Percentiles rank a stretch among this genome's conserved stretches.
These are phyloP conservation scores for Phymanthus crucifer DNA, from an alignment of 92 coral and sea anemone species.

Conservation along the genomic window DNA sequence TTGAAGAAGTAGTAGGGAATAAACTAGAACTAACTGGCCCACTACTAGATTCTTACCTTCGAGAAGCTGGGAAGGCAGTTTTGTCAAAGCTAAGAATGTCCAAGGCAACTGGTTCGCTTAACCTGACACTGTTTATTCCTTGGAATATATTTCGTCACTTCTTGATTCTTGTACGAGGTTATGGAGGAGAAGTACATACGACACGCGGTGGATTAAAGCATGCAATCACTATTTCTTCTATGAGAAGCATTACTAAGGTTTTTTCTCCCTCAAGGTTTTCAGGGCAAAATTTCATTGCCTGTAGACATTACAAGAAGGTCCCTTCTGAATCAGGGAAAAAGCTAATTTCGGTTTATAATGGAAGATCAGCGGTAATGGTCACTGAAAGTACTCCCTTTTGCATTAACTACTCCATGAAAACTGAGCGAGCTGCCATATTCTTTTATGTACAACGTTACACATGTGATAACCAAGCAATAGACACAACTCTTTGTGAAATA, in stretches of 20 bases:
- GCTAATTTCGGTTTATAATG: constrained; percentile 42
- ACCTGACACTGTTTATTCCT: constrained; percentile 62
- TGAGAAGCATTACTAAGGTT: constrained; percentile 51
- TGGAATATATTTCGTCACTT: constrained; percentile 58
- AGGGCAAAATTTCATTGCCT: constrained; percentile 48
- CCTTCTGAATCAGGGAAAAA: constrained; percentile 53
- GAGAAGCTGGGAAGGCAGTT: constrained; percentile 52
- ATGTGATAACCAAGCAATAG: constrained; percentile 42
- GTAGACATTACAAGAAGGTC: constrained; percentile 56
- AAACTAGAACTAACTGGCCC: constrained; percentile 71
- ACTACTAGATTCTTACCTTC: constrained; percentile 56
- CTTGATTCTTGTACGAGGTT: constrained; percentile 17
- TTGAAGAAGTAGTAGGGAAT: constrained; percentile 64
- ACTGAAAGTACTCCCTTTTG: constrained; percentile 58
- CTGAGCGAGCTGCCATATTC: constrained; percentile 41
- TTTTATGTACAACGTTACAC: constrained; percentile 66
- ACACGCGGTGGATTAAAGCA: constrained; percentile 31
- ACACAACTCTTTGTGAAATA: constrained; percentile 56
- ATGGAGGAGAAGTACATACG: constrained; percentile 43
- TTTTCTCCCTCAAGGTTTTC: constrained; percentile 58
- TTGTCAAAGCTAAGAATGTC: constrained; percentile 51
- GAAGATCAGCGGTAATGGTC: constrained; percentile 52
- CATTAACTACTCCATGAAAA: constrained; percentile 64
- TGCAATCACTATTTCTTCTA: constrained; percentile 38
- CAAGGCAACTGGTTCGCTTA: constrained; percentile 60